phyloP scores from a whole-genome alignment of 2,797 vertebrate species.

The Gambusia yucatana region DNA sequence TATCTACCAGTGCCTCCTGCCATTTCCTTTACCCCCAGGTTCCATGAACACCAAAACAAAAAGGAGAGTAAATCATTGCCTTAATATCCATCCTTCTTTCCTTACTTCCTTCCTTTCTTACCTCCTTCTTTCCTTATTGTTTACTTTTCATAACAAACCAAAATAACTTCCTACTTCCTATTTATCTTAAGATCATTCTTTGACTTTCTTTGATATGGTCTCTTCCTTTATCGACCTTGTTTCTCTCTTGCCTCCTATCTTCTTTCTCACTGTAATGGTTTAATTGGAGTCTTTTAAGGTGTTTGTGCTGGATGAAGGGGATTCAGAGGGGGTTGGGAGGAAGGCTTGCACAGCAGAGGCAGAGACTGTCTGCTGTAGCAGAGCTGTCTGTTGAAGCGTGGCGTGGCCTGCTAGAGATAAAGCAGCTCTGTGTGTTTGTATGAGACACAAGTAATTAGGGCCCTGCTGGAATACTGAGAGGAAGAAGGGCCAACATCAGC shows the following conservation, averaged over 20 bases:
- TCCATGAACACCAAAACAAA: conserved; percentile 61
- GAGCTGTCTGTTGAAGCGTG: conserved; percentile 56
- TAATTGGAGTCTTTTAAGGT: conserved; percentile 72
- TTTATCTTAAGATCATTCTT: conserved; percentile 52
- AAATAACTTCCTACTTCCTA: conserved; percentile 69
- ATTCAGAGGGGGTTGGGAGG: conserved; percentile 29
- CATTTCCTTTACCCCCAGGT: conserved; percentile 75
- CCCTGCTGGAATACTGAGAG: conserved; percentile 50
- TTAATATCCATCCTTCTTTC: conserved; percentile 52
- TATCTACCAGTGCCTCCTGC: conserved; percentile 73
- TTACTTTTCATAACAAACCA: conserved; percentile 23
- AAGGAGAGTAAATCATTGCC: conserved; percentile 71
- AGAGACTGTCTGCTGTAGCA: conserved; percentile 49
- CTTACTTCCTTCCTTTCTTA: conserved; percentile 33
- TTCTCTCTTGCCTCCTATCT: conserved; percentile 38
- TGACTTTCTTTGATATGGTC: conserved; percentile 53
- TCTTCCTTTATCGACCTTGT: conserved; percentile 36
- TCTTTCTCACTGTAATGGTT: conserved; percentile 64
- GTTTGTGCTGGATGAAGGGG: conserved; percentile 55
- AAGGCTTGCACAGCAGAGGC: conserved; percentile 39
- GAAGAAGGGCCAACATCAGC: conserved; percentile 60
- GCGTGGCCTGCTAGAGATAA: conserved; percentile 69
- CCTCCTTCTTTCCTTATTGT: conserved; percentile 37
- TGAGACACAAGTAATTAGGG: conserved; percentile 72
- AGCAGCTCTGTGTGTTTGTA: conserved; percentile 63